Evolutionary conservation across 2,888 invertebrate species (phyloP), one percentile per base, ranked within the genome.

Genomic region (Clanis bilineata): DNA sequence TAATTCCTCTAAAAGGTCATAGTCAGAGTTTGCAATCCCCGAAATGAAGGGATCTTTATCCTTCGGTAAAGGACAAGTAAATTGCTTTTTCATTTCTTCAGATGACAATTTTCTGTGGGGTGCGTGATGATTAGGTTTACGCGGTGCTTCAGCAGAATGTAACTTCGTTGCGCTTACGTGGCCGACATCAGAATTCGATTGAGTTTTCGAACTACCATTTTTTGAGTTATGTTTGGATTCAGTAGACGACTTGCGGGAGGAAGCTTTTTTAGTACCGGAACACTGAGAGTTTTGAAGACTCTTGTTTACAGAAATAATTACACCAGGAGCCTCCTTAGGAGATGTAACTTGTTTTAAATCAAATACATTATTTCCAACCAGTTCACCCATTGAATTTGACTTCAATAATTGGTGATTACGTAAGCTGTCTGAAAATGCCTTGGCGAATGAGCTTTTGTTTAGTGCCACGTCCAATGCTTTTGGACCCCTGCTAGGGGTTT

Each of bases 1-100:
- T 62, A 88, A 77, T 79, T 91, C 93, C 63, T 88, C 90, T 62
- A 92, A 66, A n/a, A 89, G 72, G 65, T 89, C 89, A 63, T 88
- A 90, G 65, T 91, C 90, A 6, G 88, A 84, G 70, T 84, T 86
- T 0, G 71, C 81, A 66, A 88, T 82, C 1, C 85, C 83, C 1
- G 89, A 82, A 71, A 83, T 82, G 62, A 85, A 84, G n/a, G 85
- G 80, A 68, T 86, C 83, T 21, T 72, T 75, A 62, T 75, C 68
- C 64, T 76, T 79, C 10, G 65, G 64, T 47, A 67, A 62, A 38
- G 73, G 57, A 43, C 62, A 65, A 43, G 64, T 71, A 44, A 72
- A 68, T 39, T 70, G 73, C 59, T 79, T 80, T 25, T 44, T 32
- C 4, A 32, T 18, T 32, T 51, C 39, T 44, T 36, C 55, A 41